Evolutionary conservation across 92 coral and sea anemone species (phyloP), one percentile per base, ranked within the genome.

Genomic region (Actinostola sp.): DNA sequence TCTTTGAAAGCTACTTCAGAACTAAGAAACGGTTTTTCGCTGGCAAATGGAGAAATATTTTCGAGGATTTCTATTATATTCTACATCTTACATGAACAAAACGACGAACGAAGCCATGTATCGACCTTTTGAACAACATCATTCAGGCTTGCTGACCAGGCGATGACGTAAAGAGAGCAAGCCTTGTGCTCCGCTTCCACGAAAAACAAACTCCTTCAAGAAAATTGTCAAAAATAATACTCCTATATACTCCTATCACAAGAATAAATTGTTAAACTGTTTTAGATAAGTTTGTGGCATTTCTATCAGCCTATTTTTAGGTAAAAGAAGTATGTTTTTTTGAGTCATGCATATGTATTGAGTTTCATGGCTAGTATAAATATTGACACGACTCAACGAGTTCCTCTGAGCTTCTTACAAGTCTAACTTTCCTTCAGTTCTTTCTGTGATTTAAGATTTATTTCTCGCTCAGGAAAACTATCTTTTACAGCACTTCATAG

Each of bases 61-160:
- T 14, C 45, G 14, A 39, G 8, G 14, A 39, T 39, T 8, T 53
- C 20, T 9, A 20, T 53, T 53, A 13, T 53, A 25, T 53, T 53
- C 30, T 20, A 53, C 10, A 53, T 25, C 60, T 53, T 48, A 3
- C 3, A 48, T n/a, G n/a, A n/a, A n/a, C n/a, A 48, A 48, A 48
- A 17, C n/a, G 54, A 48, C 54, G 54, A 48, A 48, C n/a, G 42
- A 36, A 36, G 42, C n/a, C n/a, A 36, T 24, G 38, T 20, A 17
- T 32, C 74, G 74, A 68, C 74, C 74, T 68, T n/a, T 51, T 68
- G 72, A 33, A 34, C 46, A 67, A 31, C 61, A 51, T 55, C 33
- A 46, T 50, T 68, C 60, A 68, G 30, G 21, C 43, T 68, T 36
- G 59, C 59, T 67, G 30, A 68, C n/a, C n/a, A n/a, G 48, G 74